Percentiles rank a stretch among this genome's conserved stretches.
phyloP scores from a whole-genome alignment of 2,888 invertebrate species.

The Adelphocoris suturalis region DNA sequence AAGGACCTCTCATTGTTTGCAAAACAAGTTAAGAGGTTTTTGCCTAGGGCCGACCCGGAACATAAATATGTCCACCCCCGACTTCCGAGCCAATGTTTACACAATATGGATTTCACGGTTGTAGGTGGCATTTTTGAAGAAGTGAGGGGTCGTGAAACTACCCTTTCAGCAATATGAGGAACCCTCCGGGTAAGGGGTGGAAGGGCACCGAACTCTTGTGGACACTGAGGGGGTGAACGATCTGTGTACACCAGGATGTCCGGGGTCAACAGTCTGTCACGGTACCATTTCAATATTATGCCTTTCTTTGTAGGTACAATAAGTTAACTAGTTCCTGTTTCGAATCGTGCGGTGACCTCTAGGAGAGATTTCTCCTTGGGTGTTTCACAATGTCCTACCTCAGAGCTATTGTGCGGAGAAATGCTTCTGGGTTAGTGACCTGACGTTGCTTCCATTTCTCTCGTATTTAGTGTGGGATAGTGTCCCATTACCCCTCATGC shows the following conservation, averaged over 20 bases:
- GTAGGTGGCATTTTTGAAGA: slow-evolving; percentile 50
- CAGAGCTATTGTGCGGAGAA: background rate
- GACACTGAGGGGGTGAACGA: slow-evolving; percentile 9
- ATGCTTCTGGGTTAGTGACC: slow-evolving; percentile 25
- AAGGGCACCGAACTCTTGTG: slow-evolving; percentile 47
- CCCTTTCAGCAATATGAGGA: slow-evolving; percentile 48
- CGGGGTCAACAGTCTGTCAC: slow-evolving; percentile 57
- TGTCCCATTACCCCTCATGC: no score
- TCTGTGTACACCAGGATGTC: slow-evolving; percentile 45
- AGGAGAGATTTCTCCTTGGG: background rate
- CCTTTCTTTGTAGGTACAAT: slow-evolving; percentile 1
- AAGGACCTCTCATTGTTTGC: slow-evolving; percentile 41
- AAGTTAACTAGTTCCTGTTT: slow-evolving; percentile 41
- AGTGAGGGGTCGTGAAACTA: slow-evolving; percentile 60
- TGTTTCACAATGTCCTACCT: slow-evolving; percentile 1
- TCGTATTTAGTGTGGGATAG: no score
- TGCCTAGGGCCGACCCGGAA: slow-evolving; percentile 23
- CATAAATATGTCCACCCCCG: slow-evolving; percentile 56
- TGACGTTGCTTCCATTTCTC: background rate
- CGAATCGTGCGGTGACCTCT: slow-evolving; percentile 17
- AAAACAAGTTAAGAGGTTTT: slow-evolving; percentile 52
- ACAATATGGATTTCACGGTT: slow-evolving; percentile 64
- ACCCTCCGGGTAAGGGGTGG: background rate
- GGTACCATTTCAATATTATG: slow-evolving; percentile 6
- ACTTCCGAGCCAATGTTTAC: slow-evolving; percentile 60